A percentile compares a stretch with the other conserved stretches of the same genome.
Evolutionary conservation across 1,140 invertebrate genomes (phyloP).

Genomic region (Agrypnia vestita): DNA sequence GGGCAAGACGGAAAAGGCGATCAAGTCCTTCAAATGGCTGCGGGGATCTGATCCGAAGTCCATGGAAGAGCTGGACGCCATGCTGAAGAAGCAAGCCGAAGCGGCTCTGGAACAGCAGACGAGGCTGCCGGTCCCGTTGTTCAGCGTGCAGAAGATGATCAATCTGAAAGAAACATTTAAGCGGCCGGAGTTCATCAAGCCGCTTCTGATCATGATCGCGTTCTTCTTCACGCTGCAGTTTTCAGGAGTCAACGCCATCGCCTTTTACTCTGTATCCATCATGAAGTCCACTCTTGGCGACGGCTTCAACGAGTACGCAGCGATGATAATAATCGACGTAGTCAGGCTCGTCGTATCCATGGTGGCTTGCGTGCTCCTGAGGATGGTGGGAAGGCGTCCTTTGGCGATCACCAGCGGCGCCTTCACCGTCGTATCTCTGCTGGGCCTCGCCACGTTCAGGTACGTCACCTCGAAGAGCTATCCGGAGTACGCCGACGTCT

Average conservation of each 20-base stretch:
- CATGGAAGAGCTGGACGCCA: conserved; percentile 69
- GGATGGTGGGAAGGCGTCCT: conserved; percentile 74
- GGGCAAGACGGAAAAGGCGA: conserved; percentile 71
- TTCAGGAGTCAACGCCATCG: conserved; percentile 79
- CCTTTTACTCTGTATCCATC: conserved; percentile 82
- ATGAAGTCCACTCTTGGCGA: conserved; percentile 73
- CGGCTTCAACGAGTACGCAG: conserved; percentile 74
- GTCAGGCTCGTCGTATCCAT: conserved; percentile 78
- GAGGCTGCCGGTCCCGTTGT: conserved; percentile 54
- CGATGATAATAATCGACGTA: conserved; percentile 79
- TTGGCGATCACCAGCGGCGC: conserved; percentile 75
- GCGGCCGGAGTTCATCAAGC: conserved; percentile 72
- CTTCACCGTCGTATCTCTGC: conserved; percentile 73
- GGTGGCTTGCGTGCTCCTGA: conserved; percentile 75
- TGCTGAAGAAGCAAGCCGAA: conserved; percentile 68
- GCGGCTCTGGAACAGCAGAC: conserved; percentile 62
- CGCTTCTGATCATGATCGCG: conserved; percentile 75
- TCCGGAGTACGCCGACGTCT: conserved; percentile 65
- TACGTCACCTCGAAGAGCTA: conserved; percentile 64
- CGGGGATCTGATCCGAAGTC: conserved; percentile 71
- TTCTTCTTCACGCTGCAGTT: conserved; percentile 78
- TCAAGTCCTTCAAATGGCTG: conserved; percentile 72
- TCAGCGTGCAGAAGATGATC: conserved; percentile 50
- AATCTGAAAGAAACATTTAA: conserved; percentile 65
- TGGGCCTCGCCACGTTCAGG: conserved; percentile 69